A percentile compares a stretch with the other conserved stretches of the same genome.
phyloP scores from a whole-genome alignment of 23 tunicate genomes.

The Trididemnum nubilum region DNA sequence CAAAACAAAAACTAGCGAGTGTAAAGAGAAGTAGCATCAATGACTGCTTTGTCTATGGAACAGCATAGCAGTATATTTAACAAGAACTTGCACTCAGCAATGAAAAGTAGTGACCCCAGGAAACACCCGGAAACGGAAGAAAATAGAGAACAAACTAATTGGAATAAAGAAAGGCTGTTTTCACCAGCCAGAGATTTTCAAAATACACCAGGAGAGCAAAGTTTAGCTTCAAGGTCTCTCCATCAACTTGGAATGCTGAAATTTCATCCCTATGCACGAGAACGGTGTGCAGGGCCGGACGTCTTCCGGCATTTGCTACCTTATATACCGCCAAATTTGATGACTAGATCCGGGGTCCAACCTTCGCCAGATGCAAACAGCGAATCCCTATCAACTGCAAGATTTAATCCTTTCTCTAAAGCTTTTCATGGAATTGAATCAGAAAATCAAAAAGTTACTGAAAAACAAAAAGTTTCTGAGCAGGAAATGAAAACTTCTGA shows the following conservation, averaged over 20 bases:
- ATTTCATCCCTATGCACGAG: slow-evolving; percentile 41
- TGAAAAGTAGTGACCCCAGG: not conserved
- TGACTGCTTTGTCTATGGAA: slow-evolving; percentile 17
- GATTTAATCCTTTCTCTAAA: not conserved
- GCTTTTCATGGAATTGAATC: not conserved
- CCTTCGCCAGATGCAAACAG: not conserved
- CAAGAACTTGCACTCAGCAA: not conserved
- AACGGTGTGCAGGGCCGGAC: not conserved
- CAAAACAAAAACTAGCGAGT: too few relatives aligned
- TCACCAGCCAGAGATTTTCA: slow-evolving; percentile 58
- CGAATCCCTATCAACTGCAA: not conserved
- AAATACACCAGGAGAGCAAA: not conserved
- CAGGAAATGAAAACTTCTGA: not conserved
- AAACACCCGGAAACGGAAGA: not conserved
- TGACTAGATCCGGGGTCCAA: slow-evolving; percentile 16
- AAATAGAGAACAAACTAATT: not conserved
- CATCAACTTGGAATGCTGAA: not conserved
- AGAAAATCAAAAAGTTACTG: not conserved
- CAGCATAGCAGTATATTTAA: not conserved
- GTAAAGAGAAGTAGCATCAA: too few relatives aligned
- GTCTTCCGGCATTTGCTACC: slow-evolving; percentile 56
- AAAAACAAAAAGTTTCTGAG: not conserved
- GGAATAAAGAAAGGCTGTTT: slow-evolving; percentile 48
- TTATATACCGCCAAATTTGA: slow-evolving; percentile 49
- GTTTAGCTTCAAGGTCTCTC: not conserved